A percentile compares a stretch with the other conserved stretches of the same genome.
These are phyloP conservation scores for Brachypteracias leptosomus DNA, from an alignment of 2,113 vertebrate genomes.

Conservation along the genomic window DNA sequence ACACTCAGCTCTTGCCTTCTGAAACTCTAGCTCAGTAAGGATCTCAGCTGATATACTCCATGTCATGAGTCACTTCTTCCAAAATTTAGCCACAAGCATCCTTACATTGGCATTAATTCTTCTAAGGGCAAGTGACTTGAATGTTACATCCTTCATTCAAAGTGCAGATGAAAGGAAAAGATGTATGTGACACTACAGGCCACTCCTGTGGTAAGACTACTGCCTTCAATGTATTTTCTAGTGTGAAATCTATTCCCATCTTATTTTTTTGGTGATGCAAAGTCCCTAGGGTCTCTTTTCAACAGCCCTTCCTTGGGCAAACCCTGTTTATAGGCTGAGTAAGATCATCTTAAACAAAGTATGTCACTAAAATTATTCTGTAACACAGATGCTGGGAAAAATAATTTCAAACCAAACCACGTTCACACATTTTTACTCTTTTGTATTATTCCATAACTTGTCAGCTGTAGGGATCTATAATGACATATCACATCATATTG, in stretches of 20 bases:
- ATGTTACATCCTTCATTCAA: neutral
- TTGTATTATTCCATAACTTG: neutral
- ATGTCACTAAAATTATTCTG: neutral
- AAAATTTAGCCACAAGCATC: slow-evolving; percentile 4
- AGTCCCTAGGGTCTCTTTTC: neutral
- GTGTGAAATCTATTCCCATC: neutral
- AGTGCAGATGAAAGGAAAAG: neutral
- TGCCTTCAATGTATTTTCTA: neutral
- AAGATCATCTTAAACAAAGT: neutral
- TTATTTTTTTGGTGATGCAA: neutral
- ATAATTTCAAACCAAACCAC: neutral
- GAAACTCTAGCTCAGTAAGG: neutral
- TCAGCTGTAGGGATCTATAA: neutral
- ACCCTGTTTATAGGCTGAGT: neutral
- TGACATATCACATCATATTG: rapidly evolving
- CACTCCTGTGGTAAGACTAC: neutral
- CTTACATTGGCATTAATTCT: neutral
- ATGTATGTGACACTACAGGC: neutral
- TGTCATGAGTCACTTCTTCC: neutral
- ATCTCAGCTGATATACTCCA: neutral
- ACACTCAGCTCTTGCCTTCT: neutral
- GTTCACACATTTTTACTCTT: neutral
- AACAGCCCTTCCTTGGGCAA: neutral
- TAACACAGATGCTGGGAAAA: neutral
- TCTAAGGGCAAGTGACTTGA: neutral